Evolutionary conservation across 2,888 invertebrate species (phyloP).

Genomic region (Galerucella calmariensis): DNA sequence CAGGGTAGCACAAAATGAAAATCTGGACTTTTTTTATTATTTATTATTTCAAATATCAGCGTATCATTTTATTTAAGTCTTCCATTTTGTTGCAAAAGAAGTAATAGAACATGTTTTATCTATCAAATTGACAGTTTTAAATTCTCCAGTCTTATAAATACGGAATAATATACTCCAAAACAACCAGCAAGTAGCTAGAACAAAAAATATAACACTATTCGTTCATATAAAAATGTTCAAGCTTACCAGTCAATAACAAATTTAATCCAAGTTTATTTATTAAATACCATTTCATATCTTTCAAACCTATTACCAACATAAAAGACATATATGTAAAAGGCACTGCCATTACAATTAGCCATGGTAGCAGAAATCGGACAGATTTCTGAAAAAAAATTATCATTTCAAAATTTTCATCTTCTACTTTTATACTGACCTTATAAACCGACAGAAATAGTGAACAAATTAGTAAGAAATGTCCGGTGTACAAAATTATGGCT

Average conservation of each 20-base stretch:
- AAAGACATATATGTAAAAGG: conserved; percentile 25
- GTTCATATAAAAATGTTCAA: background rate
- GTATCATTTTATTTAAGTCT: background rate
- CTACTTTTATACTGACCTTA: conserved; percentile 18
- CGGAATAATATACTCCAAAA: conserved; percentile 21
- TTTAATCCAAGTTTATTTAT: conserved; percentile 1
- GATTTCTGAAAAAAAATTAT: conserved; percentile 24
- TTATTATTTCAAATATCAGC: background rate
- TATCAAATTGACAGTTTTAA: background rate
- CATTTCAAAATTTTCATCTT: background rate
- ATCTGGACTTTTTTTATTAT: background rate
- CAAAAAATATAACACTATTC: conserved; percentile 2
- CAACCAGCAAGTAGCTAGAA: conserved; percentile 27
- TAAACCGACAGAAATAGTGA: conserved; percentile 20
- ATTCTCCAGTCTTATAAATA: conserved; percentile 19
- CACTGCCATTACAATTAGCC: conserved; percentile 15
- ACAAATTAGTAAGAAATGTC: conserved; percentile 25
- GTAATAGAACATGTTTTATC: background rate
- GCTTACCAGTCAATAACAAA: conserved; percentile 19
- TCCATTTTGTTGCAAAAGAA: background rate
- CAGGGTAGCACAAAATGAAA: too few relatives aligned
- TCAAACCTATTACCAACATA: conserved; percentile 18
- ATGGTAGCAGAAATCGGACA: conserved; percentile 17
- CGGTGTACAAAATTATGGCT: conserved; percentile 19
- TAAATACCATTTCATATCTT: conserved; percentile 17